phyloP scores from a whole-genome alignment of 2,113 vertebrate genomes.

The Saimiri boliviensis region DNA sequence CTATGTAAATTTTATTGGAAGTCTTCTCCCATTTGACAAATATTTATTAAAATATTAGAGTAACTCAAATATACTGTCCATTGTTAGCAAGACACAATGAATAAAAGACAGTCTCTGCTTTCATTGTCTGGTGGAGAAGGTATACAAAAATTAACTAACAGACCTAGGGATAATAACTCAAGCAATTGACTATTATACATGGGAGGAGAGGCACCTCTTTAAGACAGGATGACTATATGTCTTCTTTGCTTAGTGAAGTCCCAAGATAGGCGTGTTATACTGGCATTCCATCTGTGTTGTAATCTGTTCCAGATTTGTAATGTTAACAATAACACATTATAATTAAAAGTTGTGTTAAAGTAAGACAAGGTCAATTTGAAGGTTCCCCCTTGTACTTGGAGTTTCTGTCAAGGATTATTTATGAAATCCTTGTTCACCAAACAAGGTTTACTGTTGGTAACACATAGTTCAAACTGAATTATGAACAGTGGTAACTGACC shows the following conservation, averaged over 20 bases:
- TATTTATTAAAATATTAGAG: background rate
- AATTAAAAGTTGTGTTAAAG: background rate
- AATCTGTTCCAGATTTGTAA: background rate
- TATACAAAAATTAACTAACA: background rate
- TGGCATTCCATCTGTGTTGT: background rate
- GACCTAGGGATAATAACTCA: background rate
- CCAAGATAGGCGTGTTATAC: background rate
- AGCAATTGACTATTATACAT: background rate
- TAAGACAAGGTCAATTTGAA: background rate
- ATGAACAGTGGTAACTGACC: background rate
- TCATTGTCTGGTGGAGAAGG: background rate
- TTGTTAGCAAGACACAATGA: background rate
- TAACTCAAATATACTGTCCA: background rate
- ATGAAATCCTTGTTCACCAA: background rate
- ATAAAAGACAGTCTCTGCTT: background rate
- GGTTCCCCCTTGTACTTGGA: background rate
- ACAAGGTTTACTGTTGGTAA: background rate
- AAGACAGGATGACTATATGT: background rate
- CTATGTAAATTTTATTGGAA: background rate
- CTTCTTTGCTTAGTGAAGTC: background rate
- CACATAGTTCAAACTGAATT: background rate
- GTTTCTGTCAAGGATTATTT: background rate
- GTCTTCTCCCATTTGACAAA: background rate
- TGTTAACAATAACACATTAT: background rate
- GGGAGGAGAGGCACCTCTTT: background rate